Evolutionary conservation across 2,113 vertebrate genomes (phyloP), one percentile per base, ranked within the genome.

Genomic region (Dromiciops gliroides): DNA sequence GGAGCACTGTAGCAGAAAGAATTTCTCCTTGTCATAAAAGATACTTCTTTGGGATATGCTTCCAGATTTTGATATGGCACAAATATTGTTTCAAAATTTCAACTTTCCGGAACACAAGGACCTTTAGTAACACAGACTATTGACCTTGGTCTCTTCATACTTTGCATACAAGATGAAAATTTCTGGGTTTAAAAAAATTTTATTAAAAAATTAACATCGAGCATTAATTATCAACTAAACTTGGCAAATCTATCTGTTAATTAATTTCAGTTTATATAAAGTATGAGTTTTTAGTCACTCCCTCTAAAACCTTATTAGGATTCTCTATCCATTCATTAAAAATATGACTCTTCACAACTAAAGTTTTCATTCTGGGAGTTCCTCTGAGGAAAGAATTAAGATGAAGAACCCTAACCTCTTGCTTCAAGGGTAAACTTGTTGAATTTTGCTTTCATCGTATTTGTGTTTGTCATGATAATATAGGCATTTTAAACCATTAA

Each of bases 391-490:
- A 94, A 95, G 49, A 23, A 90, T 28, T 83, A 50, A 47, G 31
- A 49, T 95, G 24, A 95, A 23, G 93, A 91, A 50, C 50, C 96
- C 75, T n/a, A n/a, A n/a, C 91, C 8, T 95, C 56, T 92, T 96
- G 56, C 12, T 95, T 31, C 9, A 96, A 91, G 90, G 48, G 26
- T 92, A 47, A 89, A 0, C 3, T 94, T 96, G 48, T 95, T 96
- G 28, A 91, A 50, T 93, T 90, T 92, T 97, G 95, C 8, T 95
- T 95, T 90, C 89, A 94, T 89, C 44, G 48, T 83, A 94, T 95
- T 51, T 51, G 91, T 67, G 92, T 49, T 89, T 37, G 12, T 89
- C 2, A 14, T 90, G 31, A 11, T 88, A 49, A 25, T 44, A 22
- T 16, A 23, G 23, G 37, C 23, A 26, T 88, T 37, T 24, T 14